phyloP scores from a whole-genome alignment of 1,140 invertebrate species.

The Conus betulinus region DNA sequence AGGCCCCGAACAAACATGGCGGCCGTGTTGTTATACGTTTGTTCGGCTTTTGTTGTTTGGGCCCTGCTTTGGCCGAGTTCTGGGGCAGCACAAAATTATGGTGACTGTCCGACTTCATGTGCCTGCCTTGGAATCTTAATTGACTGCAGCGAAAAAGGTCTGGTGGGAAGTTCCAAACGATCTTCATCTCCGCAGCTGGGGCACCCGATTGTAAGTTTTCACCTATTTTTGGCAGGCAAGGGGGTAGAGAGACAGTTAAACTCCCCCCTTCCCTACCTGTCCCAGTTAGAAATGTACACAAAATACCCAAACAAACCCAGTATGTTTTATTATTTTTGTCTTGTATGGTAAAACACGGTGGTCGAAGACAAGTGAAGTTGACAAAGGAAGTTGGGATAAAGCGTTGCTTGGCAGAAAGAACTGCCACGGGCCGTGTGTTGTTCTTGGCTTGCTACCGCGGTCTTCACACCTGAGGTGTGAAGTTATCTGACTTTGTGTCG shows the following conservation, averaged over 20 bases:
- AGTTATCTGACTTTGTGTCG: constrained; percentile 34
- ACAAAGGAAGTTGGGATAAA: neutral
- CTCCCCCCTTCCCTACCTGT: neutral
- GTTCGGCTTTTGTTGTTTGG: constrained; percentile 61
- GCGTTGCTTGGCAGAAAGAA: constrained; percentile 12
- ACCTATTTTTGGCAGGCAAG: constrained; percentile 36
- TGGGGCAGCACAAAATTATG: constrained; percentile 32
- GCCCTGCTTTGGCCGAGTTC: constrained; percentile 55
- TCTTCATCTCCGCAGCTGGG: constrained; percentile 64
- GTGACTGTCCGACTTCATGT: constrained; percentile 68
- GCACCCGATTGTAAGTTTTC: constrained; percentile 70
- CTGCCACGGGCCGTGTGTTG: constrained; percentile 11
- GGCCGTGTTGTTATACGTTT: constrained; percentile 57
- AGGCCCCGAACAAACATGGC: constrained; percentile 54
- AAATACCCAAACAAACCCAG: neutral
- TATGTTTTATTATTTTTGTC: neutral
- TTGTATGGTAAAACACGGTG: neutral
- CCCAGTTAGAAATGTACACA: neutral
- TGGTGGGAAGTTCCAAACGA: constrained; percentile 68
- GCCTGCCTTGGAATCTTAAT: constrained; percentile 70
- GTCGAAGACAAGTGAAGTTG: neutral
- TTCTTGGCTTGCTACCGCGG: constrained; percentile 23
- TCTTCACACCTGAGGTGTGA: constrained; percentile 37
- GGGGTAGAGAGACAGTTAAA: neutral
- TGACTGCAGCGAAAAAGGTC: constrained; percentile 69